Percentiles rank a stretch among this genome's conserved stretches.
Evolutionary conservation across 2,888 invertebrate genomes (phyloP).

Genomic region (Ormyrus thymus): DNA sequence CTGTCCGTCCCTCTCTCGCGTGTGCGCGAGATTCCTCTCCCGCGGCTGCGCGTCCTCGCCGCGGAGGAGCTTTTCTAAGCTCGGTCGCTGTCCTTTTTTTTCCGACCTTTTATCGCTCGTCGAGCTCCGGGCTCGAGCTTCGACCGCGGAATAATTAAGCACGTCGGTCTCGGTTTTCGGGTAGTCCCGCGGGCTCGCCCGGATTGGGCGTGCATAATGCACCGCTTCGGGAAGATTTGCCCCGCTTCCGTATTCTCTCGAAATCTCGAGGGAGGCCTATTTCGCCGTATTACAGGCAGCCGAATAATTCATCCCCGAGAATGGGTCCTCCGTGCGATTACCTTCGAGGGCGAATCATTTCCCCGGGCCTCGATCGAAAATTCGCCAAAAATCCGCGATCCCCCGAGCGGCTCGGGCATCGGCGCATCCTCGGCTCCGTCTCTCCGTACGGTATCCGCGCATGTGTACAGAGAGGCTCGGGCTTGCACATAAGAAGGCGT

Average conservation of each 20-base stretch:
- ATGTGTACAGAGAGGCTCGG: background rate
- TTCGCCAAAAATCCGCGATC: background rate
- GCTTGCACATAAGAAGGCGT: conserved; percentile 22
- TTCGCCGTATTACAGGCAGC: too few relatives aligned
- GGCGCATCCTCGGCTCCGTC: background rate
- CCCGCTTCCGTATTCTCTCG: too few relatives aligned
- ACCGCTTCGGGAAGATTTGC: too few relatives aligned
- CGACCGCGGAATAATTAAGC: too few relatives aligned
- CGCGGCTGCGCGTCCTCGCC: background rate
- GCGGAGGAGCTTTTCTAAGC: background rate
- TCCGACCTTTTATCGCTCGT: background rate
- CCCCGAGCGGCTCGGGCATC: background rate
- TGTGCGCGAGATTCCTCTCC: background rate
- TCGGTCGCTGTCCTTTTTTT: background rate
- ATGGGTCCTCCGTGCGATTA: background rate
- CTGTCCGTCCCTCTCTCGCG: too few relatives aligned
- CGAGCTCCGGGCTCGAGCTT: too few relatives aligned
- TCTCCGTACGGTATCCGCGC: background rate
- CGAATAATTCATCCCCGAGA: conserved; percentile 15
- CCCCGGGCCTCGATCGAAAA: background rate
- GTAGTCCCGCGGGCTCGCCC: too few relatives aligned
- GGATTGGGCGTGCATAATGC: too few relatives aligned
- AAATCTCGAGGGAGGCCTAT: background rate
- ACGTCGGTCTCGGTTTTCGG: too few relatives aligned
- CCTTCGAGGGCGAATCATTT: background rate